A percentile compares a stretch with the other conserved stretches of the same genome.
Conservation (phyloP, 64 coral and sea anemone genomes). For the Orbicella faveolata region DNA sequence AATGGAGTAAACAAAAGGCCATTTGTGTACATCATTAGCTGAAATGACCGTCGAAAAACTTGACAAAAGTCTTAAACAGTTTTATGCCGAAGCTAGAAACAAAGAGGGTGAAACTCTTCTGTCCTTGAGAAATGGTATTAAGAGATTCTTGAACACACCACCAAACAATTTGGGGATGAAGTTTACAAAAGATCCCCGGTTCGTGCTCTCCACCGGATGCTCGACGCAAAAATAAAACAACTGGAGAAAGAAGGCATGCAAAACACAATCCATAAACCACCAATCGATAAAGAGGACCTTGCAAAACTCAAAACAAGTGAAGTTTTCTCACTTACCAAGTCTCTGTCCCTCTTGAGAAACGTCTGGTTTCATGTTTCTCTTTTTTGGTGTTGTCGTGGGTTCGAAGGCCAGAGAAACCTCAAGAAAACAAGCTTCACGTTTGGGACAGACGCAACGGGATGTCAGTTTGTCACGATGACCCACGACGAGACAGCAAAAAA, state of each 20-base stretch:
- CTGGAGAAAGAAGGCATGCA: slow-evolving; percentile 13
- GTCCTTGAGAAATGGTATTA: slow-evolving; percentile 36
- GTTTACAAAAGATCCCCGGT: neutral
- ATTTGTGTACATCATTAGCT: neutral
- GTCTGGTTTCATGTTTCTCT: slow-evolving; percentile 60
- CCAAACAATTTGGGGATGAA: slow-evolving; percentile 24
- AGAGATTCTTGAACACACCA: slow-evolving; percentile 39
- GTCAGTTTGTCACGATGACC: slow-evolving; percentile 18
- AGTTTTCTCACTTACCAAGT: slow-evolving; percentile 7
- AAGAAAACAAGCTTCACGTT: slow-evolving; percentile 28
- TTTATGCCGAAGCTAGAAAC: slow-evolving; percentile 40
- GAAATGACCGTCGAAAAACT: slow-evolving; percentile 11
- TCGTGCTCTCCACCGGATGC: slow-evolving; percentile 34
- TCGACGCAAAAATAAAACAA: slow-evolving; percentile 47
- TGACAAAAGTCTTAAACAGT: slow-evolving; percentile 1
- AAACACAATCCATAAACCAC: slow-evolving; percentile 40
- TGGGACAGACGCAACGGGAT: slow-evolving; percentile 4
- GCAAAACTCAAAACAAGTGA: slow-evolving; percentile 1
- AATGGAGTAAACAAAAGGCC: slow-evolving; percentile 26
- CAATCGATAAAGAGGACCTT: slow-evolving; percentile 17
- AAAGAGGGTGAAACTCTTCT: slow-evolving; percentile 20
- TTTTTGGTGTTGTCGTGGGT: slow-evolving; percentile 51
- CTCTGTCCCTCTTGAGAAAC: slow-evolving; percentile 15
- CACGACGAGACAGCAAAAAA: slow-evolving; percentile 50
- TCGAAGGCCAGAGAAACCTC: slow-evolving; percentile 53